A percentile compares a stretch with the other conserved stretches of the same genome.
Evolutionary conservation across 2,797 vertebrate genomes (phyloP).

Genomic region (Alectoris magna): DNA sequence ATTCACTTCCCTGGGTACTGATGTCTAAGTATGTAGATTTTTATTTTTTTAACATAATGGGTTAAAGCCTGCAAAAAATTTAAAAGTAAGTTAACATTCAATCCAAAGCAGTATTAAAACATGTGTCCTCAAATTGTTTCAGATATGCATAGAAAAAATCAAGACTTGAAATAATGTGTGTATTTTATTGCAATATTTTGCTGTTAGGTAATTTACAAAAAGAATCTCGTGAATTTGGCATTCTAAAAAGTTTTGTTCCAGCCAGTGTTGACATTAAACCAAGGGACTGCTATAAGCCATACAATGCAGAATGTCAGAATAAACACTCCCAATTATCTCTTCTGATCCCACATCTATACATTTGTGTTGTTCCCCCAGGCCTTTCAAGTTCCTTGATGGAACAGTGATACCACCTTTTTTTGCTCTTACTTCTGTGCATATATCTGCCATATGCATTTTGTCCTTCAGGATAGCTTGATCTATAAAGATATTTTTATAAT

Average conservation of each 20-base stretch:
- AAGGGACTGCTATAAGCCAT: background rate
- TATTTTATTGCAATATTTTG: background rate
- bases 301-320: background rate
- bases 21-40: background rate
- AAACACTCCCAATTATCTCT: background rate
- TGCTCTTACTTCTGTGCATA: background rate
- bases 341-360: background rate
- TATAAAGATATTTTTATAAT: slow-evolving; percentile 8
- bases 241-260: background rate
- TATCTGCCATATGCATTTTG: background rate
- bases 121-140: background rate
- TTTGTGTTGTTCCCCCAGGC: slow-evolving; percentile 2
- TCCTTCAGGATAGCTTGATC: slow-evolving; percentile 14
- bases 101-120: background rate
- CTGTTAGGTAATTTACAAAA: background rate
- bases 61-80: background rate
- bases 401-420: background rate
- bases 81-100: background rate
- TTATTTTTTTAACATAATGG: background rate
- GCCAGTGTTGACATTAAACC: background rate
- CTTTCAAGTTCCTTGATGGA: slow-evolving; percentile 14
- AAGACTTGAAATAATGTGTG: background rate
- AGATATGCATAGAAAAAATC: background rate
- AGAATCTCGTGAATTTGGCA: background rate
- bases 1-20: background rate